Conservation (phyloP, 2,888 invertebrate species). For the Barypeithes pellucidus region DNA sequence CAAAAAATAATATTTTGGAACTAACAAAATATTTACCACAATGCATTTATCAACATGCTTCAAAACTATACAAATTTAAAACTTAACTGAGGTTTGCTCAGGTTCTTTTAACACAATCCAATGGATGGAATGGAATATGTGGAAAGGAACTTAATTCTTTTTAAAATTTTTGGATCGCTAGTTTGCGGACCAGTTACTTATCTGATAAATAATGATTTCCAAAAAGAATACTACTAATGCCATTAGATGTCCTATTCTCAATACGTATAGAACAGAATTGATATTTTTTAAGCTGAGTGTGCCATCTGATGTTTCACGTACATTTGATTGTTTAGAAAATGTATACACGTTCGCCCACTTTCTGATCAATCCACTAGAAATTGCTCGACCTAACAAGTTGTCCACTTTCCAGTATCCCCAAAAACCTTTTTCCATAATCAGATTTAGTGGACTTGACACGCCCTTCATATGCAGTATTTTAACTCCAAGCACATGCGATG, state of each 20-base stretch:
- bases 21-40: no score
- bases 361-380: slow-evolving; percentile 59
- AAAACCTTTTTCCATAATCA: slow-evolving; percentile 66
- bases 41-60: no score
- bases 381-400: slow-evolving; percentile 59
- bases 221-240: neutral
- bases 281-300: slow-evolving; percentile 50
- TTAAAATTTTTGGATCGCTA: neutral
- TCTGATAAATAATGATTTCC: neutral
- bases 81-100: no score
- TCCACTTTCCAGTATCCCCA: slow-evolving; percentile 62
- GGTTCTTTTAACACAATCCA: no score
- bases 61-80: no score
- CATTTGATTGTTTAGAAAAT: slow-evolving; percentile 27
- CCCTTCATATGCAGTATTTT: no score
- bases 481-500: slow-evolving; percentile 38
- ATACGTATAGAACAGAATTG: slow-evolving; percentile 45
- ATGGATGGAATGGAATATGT: no score
- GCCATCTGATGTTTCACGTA: slow-evolving; percentile 13
- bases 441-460: slow-evolving; percentile 65
- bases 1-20: no score
- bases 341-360: slow-evolving; percentile 56
- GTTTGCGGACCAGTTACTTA: neutral
- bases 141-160: no score
- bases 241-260: slow-evolving; percentile 37